These are phyloP conservation scores for Anticlea derivata DNA, from an alignment of 2,888 invertebrate genomes.

Conservation along the genomic window DNA sequence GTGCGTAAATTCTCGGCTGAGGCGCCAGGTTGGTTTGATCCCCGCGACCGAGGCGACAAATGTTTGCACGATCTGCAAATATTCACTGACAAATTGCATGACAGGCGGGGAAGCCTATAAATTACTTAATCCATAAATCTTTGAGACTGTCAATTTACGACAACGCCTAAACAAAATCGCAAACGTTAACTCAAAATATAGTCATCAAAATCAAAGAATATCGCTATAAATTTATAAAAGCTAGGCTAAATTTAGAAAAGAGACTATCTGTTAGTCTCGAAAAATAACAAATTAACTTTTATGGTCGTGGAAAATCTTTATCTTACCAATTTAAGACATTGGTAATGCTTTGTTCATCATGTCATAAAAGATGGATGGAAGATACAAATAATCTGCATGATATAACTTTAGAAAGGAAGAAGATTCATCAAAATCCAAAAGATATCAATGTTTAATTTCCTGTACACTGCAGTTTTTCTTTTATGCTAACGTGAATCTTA, in stretches of 20 bases:
- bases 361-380: conserved; percentile 1
- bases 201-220: neutral
- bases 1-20: too few species aligned
- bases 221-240: neutral
- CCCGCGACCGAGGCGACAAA: too few species aligned
- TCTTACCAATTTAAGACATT: neutral
- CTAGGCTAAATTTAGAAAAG: neutral
- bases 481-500: conserved; percentile 25
- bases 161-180: neutral
- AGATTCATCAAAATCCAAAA: conserved; percentile 40
- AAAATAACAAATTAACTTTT: conserved; percentile 2
- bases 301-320: conserved; percentile 9
- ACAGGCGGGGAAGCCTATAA: too few species aligned
- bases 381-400: conserved; percentile 21
- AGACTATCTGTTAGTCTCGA: too few species aligned
- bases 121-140: too few species aligned
- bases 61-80: too few species aligned
- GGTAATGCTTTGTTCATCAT: neutral
- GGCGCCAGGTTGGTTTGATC: too few species aligned
- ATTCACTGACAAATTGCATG: too few species aligned
- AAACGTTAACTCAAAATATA: neutral
- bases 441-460: too few species aligned
- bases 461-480: conserved; percentile 11
- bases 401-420: conserved; percentile 43
- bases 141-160: too few species aligned